Percentiles rank a stretch among this genome's conserved stretches.
Conservation (phyloP, 2,888 invertebrate genomes). For the Drosophila bunnanda region DNA sequence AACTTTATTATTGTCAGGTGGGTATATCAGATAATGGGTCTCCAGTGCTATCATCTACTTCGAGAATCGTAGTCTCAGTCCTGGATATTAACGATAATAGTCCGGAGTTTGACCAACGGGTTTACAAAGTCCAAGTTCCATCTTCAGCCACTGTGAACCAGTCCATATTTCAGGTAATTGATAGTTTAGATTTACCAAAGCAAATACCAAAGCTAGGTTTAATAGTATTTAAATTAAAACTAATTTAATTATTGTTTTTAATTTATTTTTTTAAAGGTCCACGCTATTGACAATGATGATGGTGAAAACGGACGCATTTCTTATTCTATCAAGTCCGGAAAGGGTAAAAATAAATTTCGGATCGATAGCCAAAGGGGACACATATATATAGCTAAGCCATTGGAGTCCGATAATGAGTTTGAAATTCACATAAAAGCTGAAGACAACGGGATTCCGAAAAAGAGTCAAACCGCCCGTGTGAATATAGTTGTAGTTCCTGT, state of each 20-base stretch:
- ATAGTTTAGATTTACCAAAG: too few species aligned
- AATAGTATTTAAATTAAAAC: not conserved
- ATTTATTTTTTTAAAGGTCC: constrained; percentile 72
- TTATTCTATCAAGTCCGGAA: constrained; percentile 92
- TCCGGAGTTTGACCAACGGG: constrained; percentile 92
- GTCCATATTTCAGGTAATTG: constrained; percentile 87
- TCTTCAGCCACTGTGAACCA: constrained; percentile 86
- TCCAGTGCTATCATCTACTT: constrained; percentile 90
- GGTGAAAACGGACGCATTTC: constrained; percentile 93
- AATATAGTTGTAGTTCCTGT: constrained; percentile 88
- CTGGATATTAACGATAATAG: constrained; percentile 94
- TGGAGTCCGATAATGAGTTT: constrained; percentile 87
- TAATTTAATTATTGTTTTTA: too few species aligned
- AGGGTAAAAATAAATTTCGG: constrained; percentile 91
- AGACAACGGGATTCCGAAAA: constrained; percentile 91
- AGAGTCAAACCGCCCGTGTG: constrained; percentile 91
- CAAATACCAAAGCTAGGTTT: not conserved
- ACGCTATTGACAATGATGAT: constrained; percentile 92
- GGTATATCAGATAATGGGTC: constrained; percentile 91
- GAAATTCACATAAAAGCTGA: constrained; percentile 87
- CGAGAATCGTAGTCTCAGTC: constrained; percentile 92
- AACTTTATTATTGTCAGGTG: constrained; percentile 85
- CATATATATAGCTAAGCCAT: constrained; percentile 90
- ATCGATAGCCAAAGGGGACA: constrained; percentile 93
- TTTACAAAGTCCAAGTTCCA: constrained; percentile 93